Conservation (phyloP, 1,140 invertebrate genomes). For the Drosophila nikananu region DNA sequence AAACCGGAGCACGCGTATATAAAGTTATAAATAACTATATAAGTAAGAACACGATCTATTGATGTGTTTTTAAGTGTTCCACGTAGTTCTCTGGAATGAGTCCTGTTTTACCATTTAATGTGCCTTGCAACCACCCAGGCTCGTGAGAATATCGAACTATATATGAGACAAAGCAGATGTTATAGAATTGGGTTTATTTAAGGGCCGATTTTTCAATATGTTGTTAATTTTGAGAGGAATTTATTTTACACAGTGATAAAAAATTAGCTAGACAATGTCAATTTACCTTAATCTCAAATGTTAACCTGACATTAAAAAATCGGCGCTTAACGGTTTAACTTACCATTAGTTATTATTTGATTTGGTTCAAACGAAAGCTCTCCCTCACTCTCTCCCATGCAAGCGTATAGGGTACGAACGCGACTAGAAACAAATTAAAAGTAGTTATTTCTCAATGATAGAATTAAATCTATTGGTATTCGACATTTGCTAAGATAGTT, state of each 20-base stretch:
- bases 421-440: constrained; percentile 85
- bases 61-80: constrained; percentile 87
- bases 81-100: constrained; percentile 99
- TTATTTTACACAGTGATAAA: background rate
- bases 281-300: background rate
- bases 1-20: background rate
- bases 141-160: constrained; percentile 95
- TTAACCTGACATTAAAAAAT: background rate
- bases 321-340: constrained; percentile 68
- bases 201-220: background rate
- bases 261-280: background rate
- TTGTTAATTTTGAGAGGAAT: background rate
- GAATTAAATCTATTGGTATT: background rate
- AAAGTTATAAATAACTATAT: constrained; percentile 21
- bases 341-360: constrained; percentile 98
- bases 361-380: constrained; percentile 99
- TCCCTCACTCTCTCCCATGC: constrained; percentile 97
- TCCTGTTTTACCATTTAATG: constrained; percentile 96
- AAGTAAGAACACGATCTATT: constrained; percentile 49
- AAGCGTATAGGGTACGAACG: constrained; percentile 97
- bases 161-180: constrained; percentile 68
- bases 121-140: constrained; percentile 98
- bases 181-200: background rate
- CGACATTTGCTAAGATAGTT: too few species aligned
- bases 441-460: background rate